phyloP scores from a whole-genome alignment of 2,888 invertebrate species.

The Brachynemurus nebulosus region DNA sequence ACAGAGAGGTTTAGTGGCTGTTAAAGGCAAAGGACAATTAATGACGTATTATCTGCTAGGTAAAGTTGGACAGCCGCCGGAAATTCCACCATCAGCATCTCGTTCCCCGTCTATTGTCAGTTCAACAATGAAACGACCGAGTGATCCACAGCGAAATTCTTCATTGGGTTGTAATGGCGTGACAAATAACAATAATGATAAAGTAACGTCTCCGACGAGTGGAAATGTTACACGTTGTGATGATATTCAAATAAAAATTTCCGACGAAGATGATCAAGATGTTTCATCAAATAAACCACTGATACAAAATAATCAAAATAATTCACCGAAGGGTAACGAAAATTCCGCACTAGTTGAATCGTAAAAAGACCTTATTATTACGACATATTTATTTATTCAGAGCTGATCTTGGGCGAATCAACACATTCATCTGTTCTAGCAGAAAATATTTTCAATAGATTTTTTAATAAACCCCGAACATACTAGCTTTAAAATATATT shows the following conservation, averaged over 20 bases:
- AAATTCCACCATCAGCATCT: conserved; percentile 17
- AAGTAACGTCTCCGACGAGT: neutral
- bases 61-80: conserved; percentile 30
- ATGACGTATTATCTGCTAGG: conserved; percentile 85
- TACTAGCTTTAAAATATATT: too few species aligned
- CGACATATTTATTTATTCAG: too few species aligned
- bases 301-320: neutral
- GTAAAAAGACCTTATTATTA: neutral
- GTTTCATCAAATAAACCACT: neutral
- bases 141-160: neutral
- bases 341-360: neutral
- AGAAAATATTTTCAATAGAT: too few species aligned
- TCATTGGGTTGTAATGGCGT: neutral
- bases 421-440: too few species aligned
- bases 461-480: too few species aligned
- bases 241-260: neutral
- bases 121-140: neutral
- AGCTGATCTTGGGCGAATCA: too few species aligned
- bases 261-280: neutral
- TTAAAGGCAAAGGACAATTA: conserved; percentile 93
- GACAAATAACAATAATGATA: too few species aligned
- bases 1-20: conserved; percentile 85
- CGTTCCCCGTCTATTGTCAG: conserved; percentile 10
- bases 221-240: neutral
- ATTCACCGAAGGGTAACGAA: neutral